Conservation (phyloP, 2,797 vertebrate species). For the Podarcis lilfordi region DNA sequence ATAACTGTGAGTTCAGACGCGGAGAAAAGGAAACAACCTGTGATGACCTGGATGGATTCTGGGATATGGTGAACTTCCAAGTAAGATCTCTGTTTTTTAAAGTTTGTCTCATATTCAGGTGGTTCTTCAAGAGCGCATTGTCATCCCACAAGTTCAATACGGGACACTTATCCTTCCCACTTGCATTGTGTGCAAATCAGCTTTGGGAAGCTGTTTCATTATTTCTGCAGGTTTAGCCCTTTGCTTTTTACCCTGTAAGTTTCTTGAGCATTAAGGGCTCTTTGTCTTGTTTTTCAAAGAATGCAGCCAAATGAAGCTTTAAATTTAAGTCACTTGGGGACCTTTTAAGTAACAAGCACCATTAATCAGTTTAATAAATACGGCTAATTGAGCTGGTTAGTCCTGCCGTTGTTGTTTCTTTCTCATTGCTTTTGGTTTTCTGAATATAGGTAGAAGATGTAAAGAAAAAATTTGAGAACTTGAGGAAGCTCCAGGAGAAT, state of each 20-base stretch:
- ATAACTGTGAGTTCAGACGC: conserved; percentile 88
- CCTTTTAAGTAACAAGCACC: no score
- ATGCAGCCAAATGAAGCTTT: not conserved
- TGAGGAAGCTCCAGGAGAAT: conserved; percentile 85
- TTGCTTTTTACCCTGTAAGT: not conserved
- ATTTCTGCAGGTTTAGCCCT: not conserved
- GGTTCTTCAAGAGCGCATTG: not conserved
- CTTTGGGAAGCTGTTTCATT: not conserved
- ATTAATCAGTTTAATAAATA: no score
- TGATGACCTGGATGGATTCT: conserved; percentile 93
- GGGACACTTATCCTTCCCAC: not conserved
- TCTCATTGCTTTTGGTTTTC: conserved; percentile 17
- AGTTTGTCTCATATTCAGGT: not conserved
- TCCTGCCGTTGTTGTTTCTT: not conserved
- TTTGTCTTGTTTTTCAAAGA: not conserved
- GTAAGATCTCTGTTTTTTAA: conserved; percentile 65
- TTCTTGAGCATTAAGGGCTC: not conserved
- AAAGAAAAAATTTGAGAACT: conserved; percentile 85
- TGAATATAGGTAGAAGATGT: conserved; percentile 88
- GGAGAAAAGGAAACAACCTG: conserved; percentile 90
- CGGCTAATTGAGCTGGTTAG: not conserved
- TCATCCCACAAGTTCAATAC: not conserved
- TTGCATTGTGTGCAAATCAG: no score
- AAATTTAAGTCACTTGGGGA: no score
- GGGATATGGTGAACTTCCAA: conserved; percentile 97